Base-by-base conservation (phyloP, 1,140 invertebrate genomes). In the Eufriesea mexicana region DNA sequence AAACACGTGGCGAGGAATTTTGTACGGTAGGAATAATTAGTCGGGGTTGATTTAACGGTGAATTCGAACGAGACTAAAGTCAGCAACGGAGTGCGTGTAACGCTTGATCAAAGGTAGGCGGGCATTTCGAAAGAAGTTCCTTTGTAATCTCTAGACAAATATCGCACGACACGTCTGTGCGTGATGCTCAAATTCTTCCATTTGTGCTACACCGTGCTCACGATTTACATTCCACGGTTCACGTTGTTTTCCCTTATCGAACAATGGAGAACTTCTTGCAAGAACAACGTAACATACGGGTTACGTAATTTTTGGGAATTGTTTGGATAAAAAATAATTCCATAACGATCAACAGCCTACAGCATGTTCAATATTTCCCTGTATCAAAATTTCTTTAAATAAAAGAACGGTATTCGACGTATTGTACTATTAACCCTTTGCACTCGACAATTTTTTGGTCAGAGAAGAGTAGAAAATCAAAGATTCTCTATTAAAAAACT, bases 81-180 rank as follows among this genome's bases (percentile, higher is more conserved):
- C 35, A 25, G n/a, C 2, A 8, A 25, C 14, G 23, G 25, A 16
- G 8, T 23, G 51, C 25, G 23, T 49, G 35, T 54, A 9, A 28
- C n/a, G 18, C 8, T 47, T 25, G 28, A 25, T n/a, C 45, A 25
- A 71, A 71, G 7, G 2, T 49, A 49, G 54, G 16, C 51, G 20
- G 9, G 18, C 59, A 20, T 79, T 79, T 62, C 68, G 57, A 55
- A 68, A 74, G 49, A 80, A 61, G 35, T 64, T 73, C 14, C 47
- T 59, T 74, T 18, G 35, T 74, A 73, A 80, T 80, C 70, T 55
- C 20, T 80, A 16, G 10, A 14, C n/a, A 80, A 80, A 80, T 73
- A 80, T 70, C 35, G 54, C 23, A n/a, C 55, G 57, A 62, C 35
- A 35, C 67, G 10, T 61, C 61, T 18, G 35, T 67, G 5, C 10